A percentile compares a stretch with the other conserved stretches of the same genome.
Conservation (phyloP, 1,140 invertebrate species). For the Nebria ingens region DNA sequence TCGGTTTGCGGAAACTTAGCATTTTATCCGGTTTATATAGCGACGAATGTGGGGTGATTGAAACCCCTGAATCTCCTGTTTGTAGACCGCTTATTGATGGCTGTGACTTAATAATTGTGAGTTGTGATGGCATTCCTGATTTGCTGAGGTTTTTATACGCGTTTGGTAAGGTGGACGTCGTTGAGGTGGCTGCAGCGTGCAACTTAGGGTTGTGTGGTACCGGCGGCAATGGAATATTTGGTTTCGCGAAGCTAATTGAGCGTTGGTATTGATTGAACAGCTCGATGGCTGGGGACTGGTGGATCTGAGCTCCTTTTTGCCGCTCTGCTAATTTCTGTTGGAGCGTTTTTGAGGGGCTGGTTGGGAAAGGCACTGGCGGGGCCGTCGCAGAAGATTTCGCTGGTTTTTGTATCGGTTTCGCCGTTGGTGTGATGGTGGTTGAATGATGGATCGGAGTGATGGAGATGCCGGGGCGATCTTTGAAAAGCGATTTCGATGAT, state of each 20-base stretch:
- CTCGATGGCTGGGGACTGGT: slow-evolving; percentile 20
- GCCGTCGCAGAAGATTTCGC: too few species aligned
- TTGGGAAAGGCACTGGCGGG: slow-evolving; percentile 21
- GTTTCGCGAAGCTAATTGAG: background rate
- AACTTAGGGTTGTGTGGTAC: background rate
- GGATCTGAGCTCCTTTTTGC: too few species aligned
- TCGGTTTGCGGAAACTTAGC: background rate
- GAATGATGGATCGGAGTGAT: slow-evolving; percentile 26
- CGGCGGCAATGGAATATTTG: background rate
- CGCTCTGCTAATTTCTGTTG: slow-evolving; percentile 50
- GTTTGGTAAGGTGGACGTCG: background rate
- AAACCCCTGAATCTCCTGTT: background rate
- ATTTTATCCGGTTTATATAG: background rate
- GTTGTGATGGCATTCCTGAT: background rate
- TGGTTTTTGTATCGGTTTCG: too few species aligned
- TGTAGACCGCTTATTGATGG: background rate
- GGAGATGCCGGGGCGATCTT: slow-evolving; percentile 30
- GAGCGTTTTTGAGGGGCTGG: slow-evolving; percentile 45
- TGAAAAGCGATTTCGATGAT: slow-evolving; percentile 19
- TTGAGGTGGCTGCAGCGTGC: background rate
- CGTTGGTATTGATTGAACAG: background rate
- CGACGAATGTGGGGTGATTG: background rate
- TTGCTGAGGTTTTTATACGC: background rate
- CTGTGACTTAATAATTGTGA: background rate
- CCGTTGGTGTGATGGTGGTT: slow-evolving; percentile 10